Base-by-base conservation (phyloP, 1,140 invertebrate genomes). In the Drosophila tristis region DNA sequence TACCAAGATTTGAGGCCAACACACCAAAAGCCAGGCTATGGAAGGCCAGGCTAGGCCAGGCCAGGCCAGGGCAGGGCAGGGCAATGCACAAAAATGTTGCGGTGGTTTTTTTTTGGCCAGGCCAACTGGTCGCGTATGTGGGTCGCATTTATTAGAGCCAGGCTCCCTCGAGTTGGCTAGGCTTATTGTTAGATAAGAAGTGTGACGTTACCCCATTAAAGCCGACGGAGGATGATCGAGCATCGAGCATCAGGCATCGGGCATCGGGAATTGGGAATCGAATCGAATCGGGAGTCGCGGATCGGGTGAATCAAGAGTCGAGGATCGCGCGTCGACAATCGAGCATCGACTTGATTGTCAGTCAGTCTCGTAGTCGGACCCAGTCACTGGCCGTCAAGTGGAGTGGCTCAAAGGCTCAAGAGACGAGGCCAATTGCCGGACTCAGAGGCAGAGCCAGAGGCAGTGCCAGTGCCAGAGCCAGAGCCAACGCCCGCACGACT, bases 161-260 rank as follows among this genome's bases (percentile, higher is more conserved):
- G 67, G 54, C 80, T 48, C 35, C 35, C 48, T 64, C 55, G 53
- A 60, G 53, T 72, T 57, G 47, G 64, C 31, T 68, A 48, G 51
- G 39, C 66, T 51, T 63, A 58, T 68, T 65, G 72, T 80, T 73
- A 65, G 73, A 61, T 67, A 65, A 68, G 71, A 79, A 74, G 78
- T 82, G 82, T 87, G 84, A 89, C 84, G 80, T 87, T 89, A 59
- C 84, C 56, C 84, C 79, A 87, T 87, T 87, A 87, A 79, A 89
- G 71, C 53, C 57, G 56, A 57, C 72, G 62, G 56, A 54, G 44
- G 70, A 62, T 72, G 68, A 86, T 78, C 60, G 63, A 66, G 54
- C 58, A 74, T 42, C 48, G 47, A 20, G 48, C 53, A 60, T 63
- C 29, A 26, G 43, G 45, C 8, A 57, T 29, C 20, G 31, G 53